Evolutionary conservation across 2,888 invertebrate genomes (phyloP), one percentile per base, ranked within the genome.

Genomic region (Calameuta filiformis): DNA sequence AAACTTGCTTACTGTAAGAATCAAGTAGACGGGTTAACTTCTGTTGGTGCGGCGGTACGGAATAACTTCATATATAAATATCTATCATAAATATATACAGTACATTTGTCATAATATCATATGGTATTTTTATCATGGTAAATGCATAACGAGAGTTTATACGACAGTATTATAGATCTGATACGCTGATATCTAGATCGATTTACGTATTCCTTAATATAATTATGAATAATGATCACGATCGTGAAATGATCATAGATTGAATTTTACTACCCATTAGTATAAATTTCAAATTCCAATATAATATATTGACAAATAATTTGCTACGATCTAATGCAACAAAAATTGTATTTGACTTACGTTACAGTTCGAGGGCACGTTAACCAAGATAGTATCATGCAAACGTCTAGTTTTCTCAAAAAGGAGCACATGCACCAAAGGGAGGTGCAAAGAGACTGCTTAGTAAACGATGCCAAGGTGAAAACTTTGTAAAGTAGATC

Each of bases 381-480:
- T n/a, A 30, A 12, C 11, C 11, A 35, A 73, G 35, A 30, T 33
- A 73, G 73, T 37, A 73, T 77, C 73, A n/a, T 34, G 34, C 31
- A n/a, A 73, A 35, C 35, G 31, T 40, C 73, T 71, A 68, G 76
- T 73, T 37, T 76, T 76, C 75, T 35, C 2, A 73, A 73, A 78
- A 76, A 76, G 78, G 78, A 75, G 9, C 68, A n/a, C 31, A 11
- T 76, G 69, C 71, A 31, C 73, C 78, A 76, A 73, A 76, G 35
- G 37, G 68, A 73, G 76, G 75, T 76, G 76, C 76, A 79, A 80
- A 78, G 78, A 15, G 56, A 73, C 35, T 76, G 73, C 83, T 83
- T 80, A 84, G 77, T 82, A 85, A 89, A 87, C 79, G 84, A 86
- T 89, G 89, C 89, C 89, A 89, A 89, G 89, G 89, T 89, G 85